Evolutionary conservation across 2,888 invertebrate genomes (phyloP).

Genomic region (Drosophila nr. perissopoda): DNA sequence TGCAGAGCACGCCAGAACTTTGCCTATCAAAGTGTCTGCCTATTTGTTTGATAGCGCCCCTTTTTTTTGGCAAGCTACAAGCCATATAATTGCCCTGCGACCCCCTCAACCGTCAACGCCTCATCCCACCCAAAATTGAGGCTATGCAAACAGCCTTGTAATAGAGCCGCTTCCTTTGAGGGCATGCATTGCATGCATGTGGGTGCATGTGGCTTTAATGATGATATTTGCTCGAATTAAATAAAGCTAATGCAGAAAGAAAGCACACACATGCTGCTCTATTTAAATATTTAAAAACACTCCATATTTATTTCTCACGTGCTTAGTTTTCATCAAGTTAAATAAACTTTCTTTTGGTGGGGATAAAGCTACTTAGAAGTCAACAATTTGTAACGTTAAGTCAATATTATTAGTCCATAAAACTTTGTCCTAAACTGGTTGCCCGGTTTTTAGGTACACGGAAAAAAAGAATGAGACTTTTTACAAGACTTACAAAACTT

Average conservation of each 20-base stretch:
- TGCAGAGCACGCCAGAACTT: slow-evolving; percentile 43
- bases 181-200: slow-evolving; percentile 39
- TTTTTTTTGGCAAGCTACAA: slow-evolving; percentile 61
- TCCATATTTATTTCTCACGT: neutral
- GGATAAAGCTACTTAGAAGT: neutral
- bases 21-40: slow-evolving; percentile 48
- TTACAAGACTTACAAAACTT: neutral
- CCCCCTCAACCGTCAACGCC: neutral
- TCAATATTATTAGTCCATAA: neutral
- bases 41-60: slow-evolving; percentile 47
- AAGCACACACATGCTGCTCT: neutral
- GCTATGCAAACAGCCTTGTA: slow-evolving; percentile 78
- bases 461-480: too few species aligned
- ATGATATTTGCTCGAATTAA: slow-evolving; percentile 64
- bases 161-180: slow-evolving; percentile 74
- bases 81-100: slow-evolving; percentile 70
- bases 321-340: neutral
- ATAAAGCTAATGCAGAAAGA: slow-evolving; percentile 10
- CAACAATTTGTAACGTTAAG: neutral
- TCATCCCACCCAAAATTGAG: slow-evolving; percentile 58
- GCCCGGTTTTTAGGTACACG: neutral
- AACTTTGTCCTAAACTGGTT: neutral
- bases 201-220: slow-evolving; percentile 61
- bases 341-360: neutral
- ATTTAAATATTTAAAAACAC: neutral